Evolutionary conservation across 2,888 invertebrate species (phyloP).

Genomic region (Apodemia duryi): DNA sequence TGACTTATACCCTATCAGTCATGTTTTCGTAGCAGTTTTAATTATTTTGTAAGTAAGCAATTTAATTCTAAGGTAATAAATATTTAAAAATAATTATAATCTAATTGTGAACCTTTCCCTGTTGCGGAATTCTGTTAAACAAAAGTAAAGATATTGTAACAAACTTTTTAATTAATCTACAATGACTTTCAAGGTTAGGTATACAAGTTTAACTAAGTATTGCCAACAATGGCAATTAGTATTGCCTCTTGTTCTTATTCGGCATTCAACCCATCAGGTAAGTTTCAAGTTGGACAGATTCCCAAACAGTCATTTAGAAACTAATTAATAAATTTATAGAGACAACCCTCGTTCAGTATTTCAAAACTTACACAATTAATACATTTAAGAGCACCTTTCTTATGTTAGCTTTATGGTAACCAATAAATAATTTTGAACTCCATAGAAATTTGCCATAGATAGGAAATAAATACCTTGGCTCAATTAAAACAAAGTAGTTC

Average conservation of each 20-base stretch:
- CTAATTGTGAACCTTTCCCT: background rate
- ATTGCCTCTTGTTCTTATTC: background rate
- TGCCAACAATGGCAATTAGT: slow-evolving; percentile 9
- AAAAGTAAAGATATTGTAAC: background rate
- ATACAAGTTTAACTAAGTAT: slow-evolving; percentile 8
- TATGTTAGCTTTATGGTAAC: background rate
- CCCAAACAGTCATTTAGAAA: slow-evolving; percentile 13
- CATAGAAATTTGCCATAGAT: background rate
- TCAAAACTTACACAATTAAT: slow-evolving; percentile 10
- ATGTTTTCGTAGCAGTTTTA: too few species aligned
- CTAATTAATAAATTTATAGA: slow-evolving; percentile 13
- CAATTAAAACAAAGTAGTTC: too few species aligned
- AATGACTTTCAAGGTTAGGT: slow-evolving; percentile 4
- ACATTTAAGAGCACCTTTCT: background rate
- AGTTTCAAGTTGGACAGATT: slow-evolving; percentile 8
- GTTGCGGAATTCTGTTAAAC: background rate
- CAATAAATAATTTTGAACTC: background rate
- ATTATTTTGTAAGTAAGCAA: too few species aligned
- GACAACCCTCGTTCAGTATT: background rate
- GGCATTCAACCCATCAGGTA: slow-evolving; percentile 6
- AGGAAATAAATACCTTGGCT: background rate
- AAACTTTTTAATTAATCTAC: slow-evolving; percentile 15
- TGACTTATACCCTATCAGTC: too few species aligned
- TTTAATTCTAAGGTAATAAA: too few species aligned
- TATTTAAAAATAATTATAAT: too few species aligned